Evolutionary conservation across 2,113 vertebrate genomes (phyloP), one percentile per base, ranked within the genome.

Genomic region (Anhinga anhinga): DNA sequence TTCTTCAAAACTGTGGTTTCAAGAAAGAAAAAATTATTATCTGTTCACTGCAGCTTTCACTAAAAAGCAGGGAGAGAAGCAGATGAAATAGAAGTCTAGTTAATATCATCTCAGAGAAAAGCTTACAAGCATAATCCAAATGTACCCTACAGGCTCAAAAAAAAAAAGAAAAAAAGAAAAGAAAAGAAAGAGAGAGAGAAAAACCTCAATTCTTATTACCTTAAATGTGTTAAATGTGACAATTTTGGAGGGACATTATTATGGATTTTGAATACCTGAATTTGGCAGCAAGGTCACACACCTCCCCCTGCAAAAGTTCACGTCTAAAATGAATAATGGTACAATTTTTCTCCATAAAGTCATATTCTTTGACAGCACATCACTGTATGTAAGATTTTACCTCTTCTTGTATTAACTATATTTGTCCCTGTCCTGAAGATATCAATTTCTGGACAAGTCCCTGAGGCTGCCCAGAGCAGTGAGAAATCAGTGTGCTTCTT

Each of bases 181-280:
- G 19, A 9, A 16, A 1, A 44, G 3, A 36, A 0, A 34, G 3
- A 27, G 9, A 30, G 23, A 38, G 6, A 36, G 6, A 56, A 32
- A 42, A 7, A 34, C 22, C 10, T 32, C 16, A 58, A 7, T 34
- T 52, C 30, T 66, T 71, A 20, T 86, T 72, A 56, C 9, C 9
- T 55, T 56, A 50, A 81, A 70, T 47, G 5, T 36, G 55, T 47
- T 84, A 52, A 56, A 61, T 44, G 11, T 49, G 10, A n/a, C 40
- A 15, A 2, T 34, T 82, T 80, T 77, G 19, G 27, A 62, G 14
- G 5, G 12, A 66, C 2, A 18, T 82, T 71, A 21, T 76, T 45
- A 77, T 16, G 21, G 73, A 55, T 70, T 83, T 71, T 71, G 29
- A 70, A 36, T 36, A 55, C 3, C 15, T 86, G 32, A 73, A 77